Evolutionary conservation across 2,888 invertebrate genomes (phyloP).

Genomic region (Sarcophaga subvicina): DNA sequence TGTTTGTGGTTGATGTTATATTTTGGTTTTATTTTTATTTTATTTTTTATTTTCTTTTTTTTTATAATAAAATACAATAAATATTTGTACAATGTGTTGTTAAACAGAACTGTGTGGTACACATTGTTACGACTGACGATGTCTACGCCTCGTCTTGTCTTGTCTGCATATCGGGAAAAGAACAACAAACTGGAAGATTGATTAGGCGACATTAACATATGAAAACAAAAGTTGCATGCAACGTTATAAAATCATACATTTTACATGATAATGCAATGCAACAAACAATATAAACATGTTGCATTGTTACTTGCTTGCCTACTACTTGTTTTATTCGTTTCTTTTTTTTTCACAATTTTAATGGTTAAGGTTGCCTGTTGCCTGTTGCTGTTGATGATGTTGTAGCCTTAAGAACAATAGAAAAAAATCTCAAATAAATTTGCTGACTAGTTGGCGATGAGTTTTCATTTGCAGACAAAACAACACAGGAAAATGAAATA

Average conservation of each 20-base stretch:
- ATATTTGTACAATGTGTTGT: constrained; percentile 15
- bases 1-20: neutral
- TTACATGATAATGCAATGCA: constrained; percentile 2
- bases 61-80: neutral
- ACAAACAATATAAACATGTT: constrained; percentile 56
- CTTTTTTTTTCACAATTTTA: neutral
- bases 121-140: neutral
- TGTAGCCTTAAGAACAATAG: neutral
- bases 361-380: constrained; percentile 5
- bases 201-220: constrained; percentile 70
- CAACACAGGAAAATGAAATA: neutral
- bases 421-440: constrained; percentile 9
- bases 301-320: constrained; percentile 26
- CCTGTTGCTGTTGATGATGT: constrained; percentile 23
- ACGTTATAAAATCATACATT: neutral
- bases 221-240: constrained; percentile 55
- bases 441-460: constrained; percentile 60
- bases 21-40: neutral
- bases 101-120: neutral
- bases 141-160: neutral
- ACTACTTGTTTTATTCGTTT: constrained; percentile 1
- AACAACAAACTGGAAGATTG: constrained; percentile 57
- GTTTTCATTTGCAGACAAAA: constrained; percentile 43
- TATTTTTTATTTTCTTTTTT: neutral
- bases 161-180: constrained; percentile 1